phyloP scores from a whole-genome alignment of 2,888 invertebrate genomes.

The Melikaiella ostensackeni region DNA sequence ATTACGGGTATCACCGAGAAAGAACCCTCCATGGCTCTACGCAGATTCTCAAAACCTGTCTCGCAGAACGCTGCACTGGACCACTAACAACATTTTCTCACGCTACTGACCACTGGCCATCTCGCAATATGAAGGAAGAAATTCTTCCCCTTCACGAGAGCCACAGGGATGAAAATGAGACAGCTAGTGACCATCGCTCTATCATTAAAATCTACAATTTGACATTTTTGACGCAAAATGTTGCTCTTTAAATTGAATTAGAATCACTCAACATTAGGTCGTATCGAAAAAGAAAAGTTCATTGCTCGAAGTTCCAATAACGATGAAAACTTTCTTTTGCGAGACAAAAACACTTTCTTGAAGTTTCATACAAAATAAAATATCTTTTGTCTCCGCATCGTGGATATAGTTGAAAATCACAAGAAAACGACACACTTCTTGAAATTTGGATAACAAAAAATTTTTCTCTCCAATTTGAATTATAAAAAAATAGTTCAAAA shows the following conservation, averaged over 20 bases:
- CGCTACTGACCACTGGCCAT: conserved; percentile 72
- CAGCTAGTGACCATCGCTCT: background rate
- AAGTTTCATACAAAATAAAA: too few relatives aligned
- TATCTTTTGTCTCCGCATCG: too few relatives aligned
- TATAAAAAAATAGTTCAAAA: too few relatives aligned
- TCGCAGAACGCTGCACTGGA: conserved; percentile 60
- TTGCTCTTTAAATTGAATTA: background rate
- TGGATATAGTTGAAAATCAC: too few relatives aligned
- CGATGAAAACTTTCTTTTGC: too few relatives aligned
- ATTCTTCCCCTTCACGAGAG: conserved; percentile 21
- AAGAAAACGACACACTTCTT: too few relatives aligned
- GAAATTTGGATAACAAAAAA: too few relatives aligned
- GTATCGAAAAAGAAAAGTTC: too few relatives aligned
- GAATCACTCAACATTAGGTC: too few relatives aligned
- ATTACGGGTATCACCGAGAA: background rate
- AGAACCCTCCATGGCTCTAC: background rate
- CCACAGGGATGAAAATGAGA: conserved; percentile 17
- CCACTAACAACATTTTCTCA: conserved; percentile 65
- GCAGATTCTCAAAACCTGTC: conserved; percentile 61
- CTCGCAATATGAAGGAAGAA: conserved; percentile 59
- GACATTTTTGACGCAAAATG: background rate
- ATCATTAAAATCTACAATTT: background rate
- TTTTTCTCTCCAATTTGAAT: too few relatives aligned
- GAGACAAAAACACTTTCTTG: too few relatives aligned
- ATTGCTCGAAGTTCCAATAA: too few relatives aligned